Percentiles rank a stretch among this genome's conserved stretches.
Evolutionary conservation across 1,140 invertebrate genomes (phyloP).

Genomic region (Caerostris darwini): DNA sequence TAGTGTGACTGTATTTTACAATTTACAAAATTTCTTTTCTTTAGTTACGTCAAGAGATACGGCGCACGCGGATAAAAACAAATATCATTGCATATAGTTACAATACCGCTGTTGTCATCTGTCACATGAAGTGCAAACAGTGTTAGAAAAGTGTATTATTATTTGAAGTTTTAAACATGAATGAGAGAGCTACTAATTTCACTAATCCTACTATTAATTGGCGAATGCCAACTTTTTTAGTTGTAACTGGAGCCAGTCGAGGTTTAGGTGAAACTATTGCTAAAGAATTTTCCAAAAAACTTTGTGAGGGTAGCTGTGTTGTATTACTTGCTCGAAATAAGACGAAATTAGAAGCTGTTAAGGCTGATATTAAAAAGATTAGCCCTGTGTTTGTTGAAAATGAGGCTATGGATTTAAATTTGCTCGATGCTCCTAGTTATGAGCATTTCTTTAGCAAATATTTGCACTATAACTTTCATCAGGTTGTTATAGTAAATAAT

Average conservation of each 20-base stretch:
- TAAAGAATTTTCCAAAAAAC: conserved; percentile 85
- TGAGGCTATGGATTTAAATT: conserved; percentile 81
- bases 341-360: conserved; percentile 83
- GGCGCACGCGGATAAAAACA: no score
- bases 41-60: no score
- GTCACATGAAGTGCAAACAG: neutral
- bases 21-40: no score
- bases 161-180: neutral
- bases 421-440: conserved; percentile 80
- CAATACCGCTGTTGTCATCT: neutral
- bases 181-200: neutral
- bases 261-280: conserved; percentile 92
- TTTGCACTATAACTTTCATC: conserved; percentile 87
- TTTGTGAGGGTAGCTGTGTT: conserved; percentile 86
- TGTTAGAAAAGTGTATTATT: neutral
- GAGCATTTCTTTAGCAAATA: conserved; percentile 81
- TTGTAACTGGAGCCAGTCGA: conserved; percentile 93
- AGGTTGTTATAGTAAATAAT: conserved; percentile 92
- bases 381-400: conserved; percentile 75
- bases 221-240: conserved; percentile 67
- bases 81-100: no score
- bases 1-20: no score
- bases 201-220: conserved; percentile 51
- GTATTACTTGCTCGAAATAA: conserved; percentile 89
- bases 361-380: conserved; percentile 85